Base-by-base conservation (phyloP, 2,888 invertebrate species). In the Antheraea yamamai region DNA sequence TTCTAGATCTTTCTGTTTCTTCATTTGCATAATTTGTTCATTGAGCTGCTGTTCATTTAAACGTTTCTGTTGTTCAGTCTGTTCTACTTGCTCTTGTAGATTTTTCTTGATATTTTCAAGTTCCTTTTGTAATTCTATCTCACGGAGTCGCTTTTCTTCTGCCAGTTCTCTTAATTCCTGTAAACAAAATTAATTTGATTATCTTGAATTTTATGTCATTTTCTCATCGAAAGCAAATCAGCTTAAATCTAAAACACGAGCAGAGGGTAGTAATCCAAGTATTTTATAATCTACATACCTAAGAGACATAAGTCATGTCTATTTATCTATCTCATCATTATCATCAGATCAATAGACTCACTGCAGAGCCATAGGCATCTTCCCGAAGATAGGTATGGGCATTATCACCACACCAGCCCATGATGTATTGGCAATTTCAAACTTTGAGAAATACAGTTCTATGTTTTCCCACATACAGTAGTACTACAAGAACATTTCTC, bases 111-210 rank as follows among this genome's bases (percentile, higher is more conserved):
- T 95, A 82, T 81, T 91, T 83, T 85, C 87, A 77, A 94, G 79
- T 80, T 93, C 90, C 77, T 89, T 83, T 77, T 90, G 84, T 10
- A 95, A 83, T 79, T 93, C 92, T 75, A 79, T 82, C 82, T 94
- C 95, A 75, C 91, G 85, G 74, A 83, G 81, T 75, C 83, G 85
- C 77, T 92, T 94, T 79, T 90, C 87, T 79, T 92, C 89, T 79
- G 90, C 87, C 77, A 93, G 81, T 79, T 90, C 90, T 82, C 87
- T 87, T 61, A 93, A 80, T 84, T 94, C 93, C 94, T 94, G 76
- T 73, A 75, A 77, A 55, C 68, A 76, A 74, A 72, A 26, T 64
- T 16, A 75, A 72, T n/a, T 74, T 39, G 61, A 61, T 73, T 10
- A 35, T 64, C 20, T 26, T 18, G 55, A n/a, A n/a, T n/a, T 26